Evolutionary conservation across 2,888 invertebrate species (phyloP), one percentile per base, ranked within the genome.

Genomic region (Drosophila nigricruria): DNA sequence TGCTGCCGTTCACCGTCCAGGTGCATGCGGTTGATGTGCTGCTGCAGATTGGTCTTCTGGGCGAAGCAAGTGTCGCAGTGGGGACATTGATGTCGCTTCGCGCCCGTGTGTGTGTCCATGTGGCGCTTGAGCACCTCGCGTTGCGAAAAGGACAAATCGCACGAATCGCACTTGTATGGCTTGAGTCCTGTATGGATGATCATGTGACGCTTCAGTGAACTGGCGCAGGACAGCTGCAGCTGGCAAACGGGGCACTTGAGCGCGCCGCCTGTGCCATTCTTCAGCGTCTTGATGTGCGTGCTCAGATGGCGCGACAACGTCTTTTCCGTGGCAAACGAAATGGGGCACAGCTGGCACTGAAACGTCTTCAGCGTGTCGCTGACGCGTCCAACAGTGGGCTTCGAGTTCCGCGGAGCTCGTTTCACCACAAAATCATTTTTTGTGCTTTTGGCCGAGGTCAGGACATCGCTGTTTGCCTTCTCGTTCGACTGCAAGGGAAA

Each of bases 61-160:
- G 96, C 95, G 92, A 96, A 96, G 70, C 95, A 94, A 89, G 95
- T 95, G 0, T 94, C 93, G 85, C 96, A 96, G 72, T 93, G 92
- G 0, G 93, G 91, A 89, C 96, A 96, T 76, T 94, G 93, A 93
- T 95, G 95, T 10, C 96, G 96, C 68, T 95, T 95, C 57, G 94
- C 93, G 8, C 93, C 94, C 0, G 94, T 94, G 73, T 95, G 94
- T 0, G 93, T 94, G 90, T 95, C 94, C 85, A 94, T 91, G 91
- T 96, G 96, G 0, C 96, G 91, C 73, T 93, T 94, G 53, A 95
- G 93, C 78, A 96, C 96, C 91, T 95, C 96, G 63, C 95, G 95
- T 92, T 96, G 96, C 6, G 95, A 95, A 91, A 96, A 96, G 54
- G 94, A 94, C 71, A 94, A 94, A 45, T 94, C 94, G 80, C 95